Evolutionary conservation across 2,113 vertebrate species (phyloP), one percentile per base, ranked within the genome.

Genomic region (Odocoileus hemionus): DNA sequence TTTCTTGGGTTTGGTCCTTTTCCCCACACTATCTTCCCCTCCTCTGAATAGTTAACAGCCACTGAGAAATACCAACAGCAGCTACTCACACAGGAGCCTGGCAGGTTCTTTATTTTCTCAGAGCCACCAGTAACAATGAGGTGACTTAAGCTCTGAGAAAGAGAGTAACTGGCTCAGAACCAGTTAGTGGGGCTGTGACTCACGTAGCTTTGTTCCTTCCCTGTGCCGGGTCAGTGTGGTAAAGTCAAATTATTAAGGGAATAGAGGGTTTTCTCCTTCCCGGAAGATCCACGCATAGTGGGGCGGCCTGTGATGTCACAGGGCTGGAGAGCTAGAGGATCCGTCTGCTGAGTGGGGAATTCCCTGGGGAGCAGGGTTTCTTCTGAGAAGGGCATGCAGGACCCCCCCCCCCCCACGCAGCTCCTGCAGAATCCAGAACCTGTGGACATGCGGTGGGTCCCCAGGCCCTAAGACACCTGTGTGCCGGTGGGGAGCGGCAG

Each of bases 1-100:
- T 76, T 60, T 60, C 55, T 17, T 57, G 33, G n/a, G 15, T 89
- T 91, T 80, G 78, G 64, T 91, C 17, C 30, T 84, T 96, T 95
- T 89, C 3, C 28, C 8, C 58, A 92, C 5, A 61, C 43, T 52
- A 90, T 43, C 1, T 80, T 79, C 55, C 82, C 88, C 70, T 54
- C 76, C 14, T 92, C 17, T 43, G 23, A 86, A 76, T 5, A 33
- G 21, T 36, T 76, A 82, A 80, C 57, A 30, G 45, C 43, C 39
- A 82, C 54, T 26, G 64, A 83, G 52, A 92, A 39, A 55, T 5
- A 76, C 54, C 54, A 67, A 88, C 0, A 89, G 60, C 26, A 86
- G 26, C 89, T 55, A 28, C 36, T 92, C 82, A 12, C 19, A 67
- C 52, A 86, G n/a, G n/a, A 50, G 45, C 30, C 57, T 70, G 54